phyloP scores from a whole-genome alignment of 2,888 invertebrate genomes.

The Augiades crinisus region DNA sequence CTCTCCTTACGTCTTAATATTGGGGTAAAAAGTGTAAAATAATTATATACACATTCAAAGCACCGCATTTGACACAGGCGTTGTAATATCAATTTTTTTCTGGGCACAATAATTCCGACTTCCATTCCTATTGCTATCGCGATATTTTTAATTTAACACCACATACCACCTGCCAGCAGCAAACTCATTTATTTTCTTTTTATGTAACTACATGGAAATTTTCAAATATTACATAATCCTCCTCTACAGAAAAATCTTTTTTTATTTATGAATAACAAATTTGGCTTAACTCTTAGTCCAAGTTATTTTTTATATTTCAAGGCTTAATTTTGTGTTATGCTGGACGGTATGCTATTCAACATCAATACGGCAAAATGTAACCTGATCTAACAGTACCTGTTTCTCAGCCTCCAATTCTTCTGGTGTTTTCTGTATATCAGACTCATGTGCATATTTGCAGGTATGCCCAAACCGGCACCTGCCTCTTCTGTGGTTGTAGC shows the following conservation, averaged over 20 bases:
- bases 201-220: too few relatives aligned
- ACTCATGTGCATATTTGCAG: conserved; percentile 95
- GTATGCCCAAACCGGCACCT: conserved; percentile 95
- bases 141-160: conserved; percentile 16
- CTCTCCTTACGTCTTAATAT: conserved; percentile 55
- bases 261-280: too few relatives aligned
- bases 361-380: too few relatives aligned
- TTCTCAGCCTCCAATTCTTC: conserved; percentile 82
- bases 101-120: conserved; percentile 41
- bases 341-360: too few relatives aligned
- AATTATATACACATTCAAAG: conserved; percentile 66
- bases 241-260: too few relatives aligned
- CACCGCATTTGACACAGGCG: conserved; percentile 72
- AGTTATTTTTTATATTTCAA: too few relatives aligned
- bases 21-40: conserved; percentile 55
- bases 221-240: too few relatives aligned
- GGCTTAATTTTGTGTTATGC: too few relatives aligned
- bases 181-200: too few relatives aligned
- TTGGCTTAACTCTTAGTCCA: too few relatives aligned
- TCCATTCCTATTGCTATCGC: conserved; percentile 26
- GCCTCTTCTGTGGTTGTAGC: conserved; percentile 96
- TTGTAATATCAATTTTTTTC: conserved; percentile 56
- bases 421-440: conserved; percentile 86
- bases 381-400: too few relatives aligned
- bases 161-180: too few relatives aligned